These are phyloP conservation scores for Seriola aureovittata DNA, from an alignment of 2,113 vertebrate species.

Conservation along the genomic window DNA sequence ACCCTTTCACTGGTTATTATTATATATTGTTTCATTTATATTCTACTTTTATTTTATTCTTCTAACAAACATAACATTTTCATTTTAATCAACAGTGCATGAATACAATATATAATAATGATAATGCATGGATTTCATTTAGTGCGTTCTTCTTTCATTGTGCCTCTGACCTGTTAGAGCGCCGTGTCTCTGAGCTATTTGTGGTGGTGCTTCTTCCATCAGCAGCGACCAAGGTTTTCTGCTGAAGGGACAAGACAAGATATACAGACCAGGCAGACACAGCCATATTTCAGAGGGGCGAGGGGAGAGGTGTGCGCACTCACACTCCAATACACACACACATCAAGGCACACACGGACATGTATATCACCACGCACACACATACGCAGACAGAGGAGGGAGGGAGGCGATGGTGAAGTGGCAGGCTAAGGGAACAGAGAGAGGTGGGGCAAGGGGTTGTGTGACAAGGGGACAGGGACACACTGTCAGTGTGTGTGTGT, in stretches of 20 bases:
- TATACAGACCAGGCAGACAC: constrained; percentile 69
- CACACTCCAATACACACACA: constrained; percentile 56
- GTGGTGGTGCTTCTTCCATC: constrained; percentile 68
- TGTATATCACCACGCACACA: constrained; percentile 48
- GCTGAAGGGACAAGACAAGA: constrained; percentile 65
- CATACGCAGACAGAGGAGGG: constrained; percentile 18
- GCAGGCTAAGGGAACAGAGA: constrained; percentile 62
- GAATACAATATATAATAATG: neutral
- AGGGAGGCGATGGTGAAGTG: constrained; percentile 62
- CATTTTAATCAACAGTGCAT: constrained; percentile 36
- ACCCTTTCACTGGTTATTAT: constrained; percentile 14
- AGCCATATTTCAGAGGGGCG: constrained; percentile 74
- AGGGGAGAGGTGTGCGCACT: constrained; percentile 48
- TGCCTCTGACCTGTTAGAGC: constrained; percentile 59
- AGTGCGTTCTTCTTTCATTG: constrained; percentile 42
- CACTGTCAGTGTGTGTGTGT: constrained; percentile 43
- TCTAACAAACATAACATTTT: constrained; percentile 29
- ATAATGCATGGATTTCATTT: constrained; percentile 25
- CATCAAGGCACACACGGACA: constrained; percentile 34
- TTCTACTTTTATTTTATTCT: constrained; percentile 14
- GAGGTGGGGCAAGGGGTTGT: constrained; percentile 73
- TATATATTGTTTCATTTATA: neutral
- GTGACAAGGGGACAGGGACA: constrained; percentile 75
- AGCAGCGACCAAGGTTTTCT: constrained; percentile 73
- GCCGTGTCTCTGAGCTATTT: constrained; percentile 65